Conservation (phyloP, 2,113 vertebrate species). For the Nyctereutes procyonoides region DNA sequence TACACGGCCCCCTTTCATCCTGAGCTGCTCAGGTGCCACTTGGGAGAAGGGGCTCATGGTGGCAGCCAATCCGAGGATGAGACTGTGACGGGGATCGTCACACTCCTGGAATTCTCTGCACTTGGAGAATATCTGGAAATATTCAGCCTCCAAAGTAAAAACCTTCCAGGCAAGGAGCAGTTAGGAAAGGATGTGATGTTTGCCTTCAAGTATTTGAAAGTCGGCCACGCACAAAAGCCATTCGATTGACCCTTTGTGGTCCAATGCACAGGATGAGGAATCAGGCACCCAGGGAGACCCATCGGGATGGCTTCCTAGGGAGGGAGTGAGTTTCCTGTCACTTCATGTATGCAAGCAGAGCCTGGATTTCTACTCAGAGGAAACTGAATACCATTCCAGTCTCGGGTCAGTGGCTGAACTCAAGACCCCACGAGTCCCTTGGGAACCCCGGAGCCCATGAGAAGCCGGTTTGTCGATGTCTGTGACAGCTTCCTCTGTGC, state of each 20-base stretch:
- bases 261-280: rapidly evolving
- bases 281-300: rapidly evolving
- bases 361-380: rapidly evolving
- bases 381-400: rapidly evolving
- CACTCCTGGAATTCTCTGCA: not conserved
- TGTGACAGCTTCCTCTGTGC: not conserved
- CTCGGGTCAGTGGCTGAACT: not conserved
- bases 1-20: rapidly evolving
- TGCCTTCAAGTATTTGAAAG: not conserved
- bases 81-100: rapidly evolving
- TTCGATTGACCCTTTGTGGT: rapidly evolving
- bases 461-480: rapidly evolving
- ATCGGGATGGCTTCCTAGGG: rapidly evolving
- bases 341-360: rapidly evolving
- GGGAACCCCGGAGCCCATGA: rapidly evolving
- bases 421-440: rapidly evolving
- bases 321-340: not conserved
- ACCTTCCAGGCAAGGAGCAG: rapidly evolving
- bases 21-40: rapidly evolving
- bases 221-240: rapidly evolving
- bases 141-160: rapidly evolving
- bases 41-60: not conserved
- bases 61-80: too few species aligned
- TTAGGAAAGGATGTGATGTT: not conserved
- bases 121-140: not conserved